Evolutionary conservation across 1,140 invertebrate genomes (phyloP), one percentile per base, ranked within the genome.

Genomic region (Saxidomus purpurata): DNA sequence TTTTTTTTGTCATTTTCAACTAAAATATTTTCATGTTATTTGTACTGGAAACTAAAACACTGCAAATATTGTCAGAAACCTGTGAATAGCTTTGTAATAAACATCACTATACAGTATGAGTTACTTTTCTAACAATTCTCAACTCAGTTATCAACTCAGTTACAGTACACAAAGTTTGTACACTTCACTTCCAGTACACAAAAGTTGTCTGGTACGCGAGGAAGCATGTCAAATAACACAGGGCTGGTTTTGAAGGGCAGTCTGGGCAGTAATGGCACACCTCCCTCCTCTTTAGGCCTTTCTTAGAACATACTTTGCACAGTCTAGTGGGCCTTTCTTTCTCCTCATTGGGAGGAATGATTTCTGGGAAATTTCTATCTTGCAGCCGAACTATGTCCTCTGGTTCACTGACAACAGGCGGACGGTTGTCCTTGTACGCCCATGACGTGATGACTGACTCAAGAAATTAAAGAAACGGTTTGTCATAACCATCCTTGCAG

Each of bases 221-320:
- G 38, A 74, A 74, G 71, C 71, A 74, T 74, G 71, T 13, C 71
- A 31, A 74, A 15, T 15, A 74, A 74, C 71, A 74, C 71, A 74
- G 71, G 71, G 71, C 71, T 74, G 71, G 71, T 74, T 74, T 74
- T 34, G 71, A 74, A 15, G 71, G 71, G 71, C 71, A 74, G 71
- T 74, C 71, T 74, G 28, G 28, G n/a, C 71, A 74, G 71, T 74
- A 74, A 74, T 74, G 31, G 38, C 71, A 31, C 71, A 74, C 71
- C 31, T 74, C 71, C 31, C 11, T 74, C 71, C 71, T 74, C 71
- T 74, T 74, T 11, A 74, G 8, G 31, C 71, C 71, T 74, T 74
- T 74, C 71, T 74, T 74, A 74, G 71, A 74, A 77, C 74, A 77
- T 25, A 77, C 74, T 77, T 43, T 77, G 74, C 74, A 77, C 38